Evolutionary conservation across 2,113 vertebrate species (phyloP).

Genomic region (Poeciliopsis occidentalis): DNA sequence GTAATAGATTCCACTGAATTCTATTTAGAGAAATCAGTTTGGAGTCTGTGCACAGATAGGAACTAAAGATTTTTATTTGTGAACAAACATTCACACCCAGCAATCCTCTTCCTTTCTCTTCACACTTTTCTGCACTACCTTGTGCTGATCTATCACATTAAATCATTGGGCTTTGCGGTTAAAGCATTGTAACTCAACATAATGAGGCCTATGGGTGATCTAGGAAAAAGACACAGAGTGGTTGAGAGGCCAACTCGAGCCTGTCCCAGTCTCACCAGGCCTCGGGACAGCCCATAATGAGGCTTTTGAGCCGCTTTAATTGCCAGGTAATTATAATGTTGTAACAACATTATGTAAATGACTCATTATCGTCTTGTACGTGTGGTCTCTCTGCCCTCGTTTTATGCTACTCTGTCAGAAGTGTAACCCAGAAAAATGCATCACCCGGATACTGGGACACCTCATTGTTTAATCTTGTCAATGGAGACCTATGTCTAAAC

Average conservation of each 20-base stretch:
- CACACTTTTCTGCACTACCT: neutral
- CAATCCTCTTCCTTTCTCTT: neutral
- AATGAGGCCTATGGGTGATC: no score
- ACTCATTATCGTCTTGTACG: slow-evolving; percentile 68
- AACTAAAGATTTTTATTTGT: neutral
- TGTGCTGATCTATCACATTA: neutral
- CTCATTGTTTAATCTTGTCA: slow-evolving; percentile 65
- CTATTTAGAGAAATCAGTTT: no score
- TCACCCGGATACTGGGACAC: slow-evolving; percentile 30
- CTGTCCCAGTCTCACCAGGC: no score
- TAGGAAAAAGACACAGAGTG: no score
- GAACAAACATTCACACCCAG: neutral
- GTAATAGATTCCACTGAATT: no score
- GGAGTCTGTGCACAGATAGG: no score
- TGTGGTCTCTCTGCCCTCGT: slow-evolving; percentile 59
- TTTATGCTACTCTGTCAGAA: slow-evolving; percentile 62
- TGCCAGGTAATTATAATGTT: slow-evolving; percentile 77
- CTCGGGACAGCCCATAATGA: no score
- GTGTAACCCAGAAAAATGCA: slow-evolving; percentile 54
- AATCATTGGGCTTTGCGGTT: neutral
- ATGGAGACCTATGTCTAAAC: slow-evolving; percentile 57
- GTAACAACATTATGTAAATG: slow-evolving; percentile 77
- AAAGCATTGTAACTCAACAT: no score
- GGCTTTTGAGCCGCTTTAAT: no score
- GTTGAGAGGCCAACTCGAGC: no score